Evolutionary conservation across 2,888 invertebrate species (phyloP), one percentile per base, ranked within the genome.

Genomic region (Ctena decussata): DNA sequence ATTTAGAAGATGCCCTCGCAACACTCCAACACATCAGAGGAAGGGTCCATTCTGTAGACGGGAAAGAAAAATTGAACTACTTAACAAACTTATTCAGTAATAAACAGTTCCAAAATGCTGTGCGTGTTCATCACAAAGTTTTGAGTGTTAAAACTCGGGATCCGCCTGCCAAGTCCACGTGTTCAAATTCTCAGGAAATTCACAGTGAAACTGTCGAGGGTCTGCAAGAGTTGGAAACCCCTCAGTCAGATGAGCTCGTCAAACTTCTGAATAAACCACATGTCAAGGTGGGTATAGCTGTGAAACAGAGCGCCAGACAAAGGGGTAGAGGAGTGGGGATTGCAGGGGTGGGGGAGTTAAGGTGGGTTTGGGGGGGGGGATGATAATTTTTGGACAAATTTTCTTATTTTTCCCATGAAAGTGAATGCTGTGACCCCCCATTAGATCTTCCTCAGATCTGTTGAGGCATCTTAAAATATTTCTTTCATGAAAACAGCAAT

Each of bases 41-140:
- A 65, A 88, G 86, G 44, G 82, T 93, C 18, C 87, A 89, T 80
- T 87, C 93, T 12, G 82, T 88, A 0, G 94, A 94, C 53, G 91
- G 94, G 73, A 90, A 91, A 65, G 92, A 94, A 57, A 92, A 94
- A 74, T 71, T 94, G 18, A 85, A 91, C 46, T 92, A 93, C 74
- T 85, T 94, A 24, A 89, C 89, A 65, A 85, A 88, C 71, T 91
- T 95, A 39, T 94, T 95, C 83, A 91, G 92, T 72, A 94, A 94
- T 79, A 85, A 85, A 35, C 92, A 92, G 81, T 94, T 95, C 85
- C 94, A 94, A 80, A 90, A 93, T 27, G 94, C 95, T 18, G 83
- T 85, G 35, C 79, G 85, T 71, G 89, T 93, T 35, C 94, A 95
- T 84, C 93, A 94, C 74, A 93, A 93, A 90, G 90, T 95, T 80